Evolutionary conservation across 2,888 invertebrate species (phyloP).

Genomic region (Eupithecia subfuscata): DNA sequence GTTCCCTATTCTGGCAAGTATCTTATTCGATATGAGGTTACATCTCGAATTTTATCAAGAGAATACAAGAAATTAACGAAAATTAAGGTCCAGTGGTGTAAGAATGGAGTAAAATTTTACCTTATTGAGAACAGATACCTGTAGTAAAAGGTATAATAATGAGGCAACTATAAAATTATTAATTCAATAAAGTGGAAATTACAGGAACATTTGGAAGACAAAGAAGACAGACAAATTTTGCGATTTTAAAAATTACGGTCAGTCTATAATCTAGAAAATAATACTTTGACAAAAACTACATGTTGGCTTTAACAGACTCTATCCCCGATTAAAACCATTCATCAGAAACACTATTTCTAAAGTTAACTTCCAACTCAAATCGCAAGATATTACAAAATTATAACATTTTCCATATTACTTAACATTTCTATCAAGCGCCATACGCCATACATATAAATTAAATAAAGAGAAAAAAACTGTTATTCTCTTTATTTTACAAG

Average conservation of each 20-base stretch:
- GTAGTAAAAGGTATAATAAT: neutral
- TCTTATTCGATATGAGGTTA: conserved; percentile 59
- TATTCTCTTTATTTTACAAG: neutral
- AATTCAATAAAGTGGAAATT: too few relatives aligned
- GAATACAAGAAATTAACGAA: neutral
- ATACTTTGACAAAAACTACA: neutral
- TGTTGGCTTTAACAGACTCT: neutral
- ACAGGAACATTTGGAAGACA: too few relatives aligned
- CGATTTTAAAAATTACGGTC: neutral
- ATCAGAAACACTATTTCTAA: neutral
- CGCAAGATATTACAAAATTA: neutral
- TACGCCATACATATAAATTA: too few relatives aligned
- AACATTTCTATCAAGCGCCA: neutral
- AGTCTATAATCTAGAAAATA: neutral
- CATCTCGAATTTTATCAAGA: conserved; percentile 46
- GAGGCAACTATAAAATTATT: too few relatives aligned
- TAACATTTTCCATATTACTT: neutral
- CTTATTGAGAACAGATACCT: neutral
- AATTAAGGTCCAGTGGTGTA: neutral
- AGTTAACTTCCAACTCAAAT: neutral
- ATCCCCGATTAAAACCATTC: neutral
- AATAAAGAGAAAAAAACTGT: too few relatives aligned
- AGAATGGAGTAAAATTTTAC: neutral
- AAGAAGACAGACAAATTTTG: too few relatives aligned
- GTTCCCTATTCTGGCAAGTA: conserved; percentile 46